Evolutionary conservation across 2,888 invertebrate genomes (phyloP).

Genomic region (Ferrisia virgata): DNA sequence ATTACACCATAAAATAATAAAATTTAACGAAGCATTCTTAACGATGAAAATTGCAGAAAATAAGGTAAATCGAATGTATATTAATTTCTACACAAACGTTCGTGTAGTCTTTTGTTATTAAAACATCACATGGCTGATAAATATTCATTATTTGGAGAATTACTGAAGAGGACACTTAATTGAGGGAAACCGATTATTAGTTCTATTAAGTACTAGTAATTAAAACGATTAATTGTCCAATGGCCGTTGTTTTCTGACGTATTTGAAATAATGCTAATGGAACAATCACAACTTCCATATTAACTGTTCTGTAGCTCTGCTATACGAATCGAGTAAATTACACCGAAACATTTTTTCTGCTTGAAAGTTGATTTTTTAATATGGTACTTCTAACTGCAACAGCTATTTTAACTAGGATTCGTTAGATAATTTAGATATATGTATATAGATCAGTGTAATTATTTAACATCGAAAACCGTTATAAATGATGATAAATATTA

Average conservation of each 20-base stretch:
- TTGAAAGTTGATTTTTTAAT: background rate
- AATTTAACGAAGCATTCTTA: background rate
- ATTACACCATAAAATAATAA: conserved; percentile 10
- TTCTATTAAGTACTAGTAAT: conserved; percentile 35
- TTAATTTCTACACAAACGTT: background rate
- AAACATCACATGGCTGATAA: background rate
- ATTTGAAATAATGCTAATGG: conserved; percentile 24
- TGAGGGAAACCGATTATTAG: conserved; percentile 33
- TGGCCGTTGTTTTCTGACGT: conserved; percentile 24
- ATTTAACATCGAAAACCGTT: background rate
- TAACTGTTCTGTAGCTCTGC: background rate
- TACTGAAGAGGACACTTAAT: conserved; percentile 35
- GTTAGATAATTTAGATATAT: background rate
- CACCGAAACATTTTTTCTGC: background rate
- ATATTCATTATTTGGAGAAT: conserved; percentile 30
- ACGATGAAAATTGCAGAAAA: background rate
- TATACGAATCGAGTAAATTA: background rate
- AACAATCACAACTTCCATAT: background rate
- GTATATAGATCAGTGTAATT: background rate
- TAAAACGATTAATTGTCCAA: conserved; percentile 35
- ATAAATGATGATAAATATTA: background rate
- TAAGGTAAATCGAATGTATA: background rate
- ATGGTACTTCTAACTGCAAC: background rate
- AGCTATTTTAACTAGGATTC: background rate
- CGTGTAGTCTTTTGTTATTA: background rate